Evolutionary conservation across 2,888 invertebrate genomes (phyloP).

Genomic region (Eristalis tenax): DNA sequence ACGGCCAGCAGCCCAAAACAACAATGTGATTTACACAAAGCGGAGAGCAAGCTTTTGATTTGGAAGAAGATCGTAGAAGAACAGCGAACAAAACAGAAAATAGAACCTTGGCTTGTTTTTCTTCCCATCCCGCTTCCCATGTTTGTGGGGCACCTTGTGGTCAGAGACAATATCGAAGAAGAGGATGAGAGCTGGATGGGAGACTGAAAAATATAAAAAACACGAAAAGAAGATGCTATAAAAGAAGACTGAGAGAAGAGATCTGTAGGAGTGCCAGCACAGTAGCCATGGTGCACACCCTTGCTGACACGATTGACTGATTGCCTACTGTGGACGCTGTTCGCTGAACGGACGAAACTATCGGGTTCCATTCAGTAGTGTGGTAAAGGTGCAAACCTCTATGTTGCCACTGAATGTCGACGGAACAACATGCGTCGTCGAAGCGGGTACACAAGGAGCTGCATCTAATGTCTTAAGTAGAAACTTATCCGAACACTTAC

Average conservation of each 20-base stretch:
- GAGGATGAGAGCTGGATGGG: no score
- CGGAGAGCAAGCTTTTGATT: constrained; percentile 48
- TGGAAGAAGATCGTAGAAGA: constrained; percentile 21
- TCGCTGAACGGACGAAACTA: constrained; percentile 12
- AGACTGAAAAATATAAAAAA: background rate
- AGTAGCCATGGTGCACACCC: constrained; percentile 61
- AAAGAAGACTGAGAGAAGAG: constrained; percentile 17
- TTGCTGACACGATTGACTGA: constrained; percentile 71
- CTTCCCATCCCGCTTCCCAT: constrained; percentile 17
- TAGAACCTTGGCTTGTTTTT: constrained; percentile 41
- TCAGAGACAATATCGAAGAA: constrained; percentile 46
- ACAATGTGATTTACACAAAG: constrained; percentile 43
- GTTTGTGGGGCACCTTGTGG: constrained; percentile 61
- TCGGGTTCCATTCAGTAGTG: constrained; percentile 39
- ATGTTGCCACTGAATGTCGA: background rate
- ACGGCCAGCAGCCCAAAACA: constrained; percentile 12
- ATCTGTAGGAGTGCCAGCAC: constrained; percentile 41
- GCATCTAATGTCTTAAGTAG: background rate
- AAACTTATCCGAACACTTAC: constrained; percentile 75
- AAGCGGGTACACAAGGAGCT: background rate
- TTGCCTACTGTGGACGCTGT: constrained; percentile 56
- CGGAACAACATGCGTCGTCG: background rate
- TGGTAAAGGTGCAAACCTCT: constrained; percentile 13
- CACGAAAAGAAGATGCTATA: constrained; percentile 43
- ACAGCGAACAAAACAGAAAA: background rate